phyloP scores from a whole-genome alignment of 2,113 vertebrate species.

The Electrona antarctica region DNA sequence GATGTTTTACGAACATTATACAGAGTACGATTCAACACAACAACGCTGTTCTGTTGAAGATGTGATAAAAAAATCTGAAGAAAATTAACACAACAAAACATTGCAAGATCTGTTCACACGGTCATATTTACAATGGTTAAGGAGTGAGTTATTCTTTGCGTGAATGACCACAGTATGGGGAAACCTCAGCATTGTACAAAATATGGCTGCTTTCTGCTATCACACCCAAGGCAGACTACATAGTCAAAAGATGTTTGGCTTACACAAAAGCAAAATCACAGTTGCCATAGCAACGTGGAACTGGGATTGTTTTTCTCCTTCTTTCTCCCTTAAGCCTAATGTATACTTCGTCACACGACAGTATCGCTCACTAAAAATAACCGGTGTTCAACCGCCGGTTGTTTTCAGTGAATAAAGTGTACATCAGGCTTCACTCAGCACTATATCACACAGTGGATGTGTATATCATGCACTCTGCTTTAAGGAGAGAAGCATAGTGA shows the following conservation, averaged over 20 bases:
- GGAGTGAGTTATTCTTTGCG: slow-evolving; percentile 9
- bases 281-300: slow-evolving; percentile 67
- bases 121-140: slow-evolving; percentile 43
- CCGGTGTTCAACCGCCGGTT: too few species aligned
- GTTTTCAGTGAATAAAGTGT: too few species aligned
- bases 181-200: slow-evolving; percentile 50
- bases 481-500: slow-evolving; percentile 38
- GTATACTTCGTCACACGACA: too few species aligned
- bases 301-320: slow-evolving; percentile 39
- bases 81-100: slow-evolving; percentile 21
- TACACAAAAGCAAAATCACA: slow-evolving; percentile 32
- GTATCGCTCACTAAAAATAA: too few species aligned
- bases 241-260: slow-evolving; percentile 25
- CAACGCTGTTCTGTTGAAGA: slow-evolving; percentile 29
- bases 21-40: slow-evolving; percentile 18
- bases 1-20: not conserved
- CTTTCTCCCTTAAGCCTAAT: too few species aligned
- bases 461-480: slow-evolving; percentile 54
- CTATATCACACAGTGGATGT: slow-evolving; percentile 26
- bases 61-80: not conserved
- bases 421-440: slow-evolving; percentile 16
- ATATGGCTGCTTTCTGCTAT: slow-evolving; percentile 46
- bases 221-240: slow-evolving; percentile 21
- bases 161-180: slow-evolving; percentile 16
- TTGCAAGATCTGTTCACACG: slow-evolving; percentile 32